Evolutionary conservation across 2,888 invertebrate species (phyloP).

Genomic region (Dynastes hyllus): DNA sequence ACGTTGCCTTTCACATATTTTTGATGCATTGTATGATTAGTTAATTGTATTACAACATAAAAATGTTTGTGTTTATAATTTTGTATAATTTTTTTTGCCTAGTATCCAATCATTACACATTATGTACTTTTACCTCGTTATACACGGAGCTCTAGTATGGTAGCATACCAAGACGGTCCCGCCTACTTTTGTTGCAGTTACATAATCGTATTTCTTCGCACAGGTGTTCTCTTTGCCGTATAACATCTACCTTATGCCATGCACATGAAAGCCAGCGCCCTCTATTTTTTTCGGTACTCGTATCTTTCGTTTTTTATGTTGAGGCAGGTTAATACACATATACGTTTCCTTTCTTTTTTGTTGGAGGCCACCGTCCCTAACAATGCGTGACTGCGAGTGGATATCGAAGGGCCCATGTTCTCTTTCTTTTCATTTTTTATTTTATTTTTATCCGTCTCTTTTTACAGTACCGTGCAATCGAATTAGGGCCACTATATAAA

Average conservation of each 20-base stretch:
- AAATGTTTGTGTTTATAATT: too few species aligned
- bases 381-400: constrained; percentile 26
- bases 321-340: constrained; percentile 29
- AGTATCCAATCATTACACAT: too few species aligned
- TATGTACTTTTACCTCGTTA: neutral
- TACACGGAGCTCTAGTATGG: neutral
- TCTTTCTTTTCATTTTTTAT: neutral
- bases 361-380: neutral
- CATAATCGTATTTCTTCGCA: constrained; percentile 38
- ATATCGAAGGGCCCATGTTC: constrained; percentile 6
- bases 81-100: too few species aligned
- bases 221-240: constrained; percentile 38
- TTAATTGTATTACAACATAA: too few species aligned
- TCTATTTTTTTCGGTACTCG: neutral
- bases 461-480: neutral
- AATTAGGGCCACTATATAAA: too few species aligned
- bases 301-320: constrained; percentile 24
- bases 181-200: constrained; percentile 43
- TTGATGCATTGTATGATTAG: too few species aligned
- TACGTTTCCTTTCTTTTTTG: constrained; percentile 23
- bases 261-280: constrained; percentile 2
- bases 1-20: too few species aligned
- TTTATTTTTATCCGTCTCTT: neutral
- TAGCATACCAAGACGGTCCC: neutral
- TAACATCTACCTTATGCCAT: neutral